Base-by-base conservation (phyloP, 2,113 vertebrate species). In the Odontesthes bonariensis region DNA sequence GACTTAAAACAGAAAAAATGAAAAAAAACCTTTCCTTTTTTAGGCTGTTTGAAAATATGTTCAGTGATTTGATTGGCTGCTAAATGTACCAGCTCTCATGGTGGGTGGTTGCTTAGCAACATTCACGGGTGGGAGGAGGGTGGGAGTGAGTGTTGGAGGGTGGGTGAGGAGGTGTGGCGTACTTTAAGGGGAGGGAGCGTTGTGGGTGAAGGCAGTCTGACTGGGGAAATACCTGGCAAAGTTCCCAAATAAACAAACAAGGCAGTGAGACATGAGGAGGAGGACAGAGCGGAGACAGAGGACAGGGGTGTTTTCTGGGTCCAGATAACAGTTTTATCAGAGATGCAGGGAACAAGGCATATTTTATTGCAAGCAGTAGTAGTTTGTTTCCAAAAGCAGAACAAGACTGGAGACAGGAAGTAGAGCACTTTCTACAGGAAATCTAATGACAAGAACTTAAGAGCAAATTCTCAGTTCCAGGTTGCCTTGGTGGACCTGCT, bases 221-320 rank as follows among this genome's bases (percentile, higher is more conserved):
- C 86, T 86, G 84, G 91, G 92, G 90, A 94, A 95, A 92, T 92
- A 93, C 88, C 91, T 93, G 93, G 93, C 90, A 88, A 69, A 55
- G 58, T 46, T 89, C 92, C 93, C 89, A 92, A 92, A 90, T 87
- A 94, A 93, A 93, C 88, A 91, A 83, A 81, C 72, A 46, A 62
- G 71, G 56, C 69, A 55, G 40, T 60, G 67, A n/a, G 38, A 40
- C 35, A 69, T 62, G 44, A 35, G 63, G 84, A n/a, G 69, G 27
- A 60, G 22, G 55, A 61, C 40, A 55, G 77, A 58, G 63, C 9
- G 3, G 59, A 79, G 78, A 81, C 52, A 31, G 53, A 75, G 55
- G 69, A 76, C 62, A 63, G 47, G 65, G 69, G 60, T 62, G 38
- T 73, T 77, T 76, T 79, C 69, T 73, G 61, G 61, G 69, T 76